Evolutionary conservation across 2,113 vertebrate genomes (phyloP), one percentile per base, ranked within the genome.

Genomic region (Elephantulus edwardii): DNA sequence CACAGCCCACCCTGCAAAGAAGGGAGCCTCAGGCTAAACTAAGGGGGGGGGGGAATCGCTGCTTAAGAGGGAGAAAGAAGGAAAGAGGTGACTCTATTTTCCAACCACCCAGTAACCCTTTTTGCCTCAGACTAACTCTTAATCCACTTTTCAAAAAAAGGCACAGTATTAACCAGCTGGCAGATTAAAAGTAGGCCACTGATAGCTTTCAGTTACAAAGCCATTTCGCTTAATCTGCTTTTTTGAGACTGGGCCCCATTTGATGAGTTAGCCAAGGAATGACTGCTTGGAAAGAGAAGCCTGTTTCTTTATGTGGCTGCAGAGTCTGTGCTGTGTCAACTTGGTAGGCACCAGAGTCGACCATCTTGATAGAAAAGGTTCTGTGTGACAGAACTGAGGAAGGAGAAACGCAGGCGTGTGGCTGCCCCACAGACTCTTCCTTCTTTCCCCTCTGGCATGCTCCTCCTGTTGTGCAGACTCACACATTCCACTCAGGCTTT

Each of bases 1-100:
- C 28, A 68, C 19, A 30, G 88, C 89, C 90, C 94, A 87, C 44
- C 74, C 93, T n/a, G 80, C 8, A 35, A 87, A 79, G 91, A 62
- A 5, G 4, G 1, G 50, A 75, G 83, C 85, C 26, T 24, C 6
- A 19, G 72, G 16, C 40, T 38, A 56, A 58, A 48, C 17, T 5
- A 35, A 62, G 46, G 64, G 81, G 80, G 81, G 80, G 79, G 83
- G 88, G 40, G 77, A 66, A 81, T 46, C 12, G 2, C 7, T 30
- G 19, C 72, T 77, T 30, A 46, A 17, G 26, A 33, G 26, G 40
- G 64, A 44, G 24, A 68, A 19, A 26, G 71, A 70, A 87, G 76
- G 33, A 89, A 78, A 60, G 42, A 77, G 85, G n/a, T 54, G 56
- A 8, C 70, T 82, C 44, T 80, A 6, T 74, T 89, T 93, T 80